phyloP scores from a whole-genome alignment of 2,797 vertebrate species.

The Muscicapa comitata region DNA sequence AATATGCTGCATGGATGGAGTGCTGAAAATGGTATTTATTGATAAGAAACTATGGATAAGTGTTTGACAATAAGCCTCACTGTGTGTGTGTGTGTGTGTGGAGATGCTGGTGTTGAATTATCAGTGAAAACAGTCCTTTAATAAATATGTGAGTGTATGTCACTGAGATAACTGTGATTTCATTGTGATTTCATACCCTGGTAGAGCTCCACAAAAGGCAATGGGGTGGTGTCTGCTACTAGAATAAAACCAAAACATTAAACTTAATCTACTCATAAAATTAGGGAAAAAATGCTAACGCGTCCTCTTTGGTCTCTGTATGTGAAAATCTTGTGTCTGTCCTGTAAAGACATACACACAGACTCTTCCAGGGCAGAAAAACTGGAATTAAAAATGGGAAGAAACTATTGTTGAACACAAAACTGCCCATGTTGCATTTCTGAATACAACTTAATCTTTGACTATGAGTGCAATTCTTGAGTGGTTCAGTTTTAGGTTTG shows the following conservation, averaged over 20 bases:
- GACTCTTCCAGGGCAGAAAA: background rate
- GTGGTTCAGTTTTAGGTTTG: background rate
- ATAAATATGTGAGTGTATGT: background rate
- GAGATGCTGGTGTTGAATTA: background rate
- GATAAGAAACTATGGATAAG: background rate
- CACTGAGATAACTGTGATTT: background rate
- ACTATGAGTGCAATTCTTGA: background rate
- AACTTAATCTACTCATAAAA: background rate
- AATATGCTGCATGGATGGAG: background rate
- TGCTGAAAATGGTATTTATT: background rate
- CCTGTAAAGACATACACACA: background rate
- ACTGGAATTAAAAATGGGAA: background rate
- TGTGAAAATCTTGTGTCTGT: background rate
- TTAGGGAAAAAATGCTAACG: background rate
- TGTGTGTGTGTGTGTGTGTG: background rate
- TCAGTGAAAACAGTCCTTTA: background rate
- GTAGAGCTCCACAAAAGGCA: background rate
- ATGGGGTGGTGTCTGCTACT: background rate
- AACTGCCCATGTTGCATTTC: background rate
- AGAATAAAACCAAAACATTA: background rate
- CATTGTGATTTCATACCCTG: background rate
- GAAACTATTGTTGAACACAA: background rate
- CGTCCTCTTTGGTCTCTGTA: background rate
- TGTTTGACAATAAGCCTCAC: background rate
- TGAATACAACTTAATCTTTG: background rate